Evolutionary conservation across 2,888 invertebrate genomes (phyloP), one percentile per base, ranked within the genome.

Genomic region (Campoletis raptor): DNA sequence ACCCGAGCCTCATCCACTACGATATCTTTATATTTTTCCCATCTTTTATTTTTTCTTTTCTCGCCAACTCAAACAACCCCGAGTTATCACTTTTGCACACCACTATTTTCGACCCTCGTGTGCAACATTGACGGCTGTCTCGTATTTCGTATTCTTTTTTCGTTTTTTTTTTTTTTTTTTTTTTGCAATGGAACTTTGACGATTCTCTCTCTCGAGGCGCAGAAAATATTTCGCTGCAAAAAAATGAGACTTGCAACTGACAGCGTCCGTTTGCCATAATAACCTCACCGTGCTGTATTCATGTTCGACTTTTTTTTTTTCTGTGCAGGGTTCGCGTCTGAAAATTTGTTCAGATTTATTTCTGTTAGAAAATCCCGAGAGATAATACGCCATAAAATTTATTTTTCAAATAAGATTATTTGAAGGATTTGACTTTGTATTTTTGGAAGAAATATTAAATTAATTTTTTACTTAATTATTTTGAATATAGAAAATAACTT

Each of bases 51-150:
- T 45, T 76, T 24, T 69, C 66, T 48, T 73, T 64, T 24, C 30
- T 48, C 18, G 18, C n/a, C 18, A 76, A 69, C 79, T 72, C 81
- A 15, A 40, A 73, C 80, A 64, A 81, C 48, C 54, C 70, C 64
- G 72, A 81, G 72, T 72, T 81, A 81, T 72, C 80, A 78, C 74
- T 77, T 81, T 86, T 87, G 81, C 85, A 78, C 64, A 83, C 80
- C 21, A n/a, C 48, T 18, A 80, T 80, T 80, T 80, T 64, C 64
- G 72, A 66, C 72, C 72, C 72, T 81, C 72, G 36, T 45, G 45
- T 61, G 6, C 70, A 30, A 42, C 37, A 70, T 52, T 54, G 79
- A 18, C 42, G 3, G 54, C 42, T 69, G 40, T 79, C 42, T 67
- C 52, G 76, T 77, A 52, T 48, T 64, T 77, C 40, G 8, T 45